Percentiles rank a stretch among this genome's conserved stretches.
These are phyloP conservation scores for Panzeria rudis DNA, from an alignment of 2,888 invertebrate genomes.

Conservation along the genomic window DNA sequence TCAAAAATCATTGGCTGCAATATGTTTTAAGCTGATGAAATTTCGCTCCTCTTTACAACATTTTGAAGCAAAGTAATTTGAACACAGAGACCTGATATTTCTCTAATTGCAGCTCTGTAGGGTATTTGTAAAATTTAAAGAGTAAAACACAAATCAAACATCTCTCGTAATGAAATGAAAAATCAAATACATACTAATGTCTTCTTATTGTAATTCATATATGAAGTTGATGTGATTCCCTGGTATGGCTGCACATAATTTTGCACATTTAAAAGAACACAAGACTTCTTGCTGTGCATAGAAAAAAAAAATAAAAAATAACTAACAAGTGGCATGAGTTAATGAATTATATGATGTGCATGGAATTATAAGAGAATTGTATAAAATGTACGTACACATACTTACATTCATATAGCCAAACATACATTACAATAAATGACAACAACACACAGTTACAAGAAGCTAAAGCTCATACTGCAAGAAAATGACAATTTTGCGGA, in stretches of 20 bases:
- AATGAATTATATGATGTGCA: constrained; percentile 72
- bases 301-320: not conserved
- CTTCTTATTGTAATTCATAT: constrained; percentile 53
- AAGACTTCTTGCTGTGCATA: not conserved
- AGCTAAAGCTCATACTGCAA: constrained; percentile 28
- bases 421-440: constrained; percentile 1
- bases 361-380: constrained; percentile 63
- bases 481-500: constrained; percentile 69
- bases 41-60: too few species aligned
- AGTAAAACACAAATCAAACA: constrained; percentile 47
- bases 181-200: constrained; percentile 71
- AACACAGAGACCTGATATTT: too few species aligned
- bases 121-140: not conserved
- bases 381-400: constrained; percentile 14
- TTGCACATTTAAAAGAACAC: not conserved
- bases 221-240: constrained; percentile 50
- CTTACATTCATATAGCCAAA: constrained; percentile 11
- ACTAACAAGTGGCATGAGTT: constrained; percentile 62
- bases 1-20: too few species aligned
- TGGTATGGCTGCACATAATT: constrained; percentile 31
- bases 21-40: too few species aligned
- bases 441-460: constrained; percentile 5
- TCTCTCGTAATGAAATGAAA: constrained; percentile 69
- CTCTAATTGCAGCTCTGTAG: not conserved
- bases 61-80: too few species aligned